Evolutionary conservation across 2,888 invertebrate species (phyloP).

Genomic region (Dorcus hopei): DNA sequence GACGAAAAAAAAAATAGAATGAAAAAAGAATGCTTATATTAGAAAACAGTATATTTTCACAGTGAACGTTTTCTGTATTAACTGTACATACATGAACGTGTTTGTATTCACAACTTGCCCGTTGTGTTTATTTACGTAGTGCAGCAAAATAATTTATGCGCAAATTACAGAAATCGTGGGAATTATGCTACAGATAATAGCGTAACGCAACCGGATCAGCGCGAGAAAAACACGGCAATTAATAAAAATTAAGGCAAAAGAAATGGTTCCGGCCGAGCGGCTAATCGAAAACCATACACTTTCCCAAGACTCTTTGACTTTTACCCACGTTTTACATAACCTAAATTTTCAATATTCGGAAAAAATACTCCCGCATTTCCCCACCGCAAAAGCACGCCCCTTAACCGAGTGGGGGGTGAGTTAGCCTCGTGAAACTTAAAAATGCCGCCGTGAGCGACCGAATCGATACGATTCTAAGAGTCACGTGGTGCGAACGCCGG

Average conservation of each 20-base stretch:
- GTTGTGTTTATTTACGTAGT: too few species aligned
- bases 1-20: too few species aligned
- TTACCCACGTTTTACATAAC: conserved; percentile 29
- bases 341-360: conserved; percentile 32
- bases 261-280: conserved; percentile 21
- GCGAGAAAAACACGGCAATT: too few species aligned
- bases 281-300: conserved; percentile 21
- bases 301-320: conserved; percentile 24
- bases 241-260: neutral
- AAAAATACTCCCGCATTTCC: conserved; percentile 24
- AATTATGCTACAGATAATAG: too few species aligned
- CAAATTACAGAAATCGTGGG: too few species aligned
- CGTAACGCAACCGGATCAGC: too few species aligned
- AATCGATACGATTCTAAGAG: conserved; percentile 66
- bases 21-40: too few species aligned
- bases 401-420: conserved; percentile 4
- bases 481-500: conserved; percentile 57
- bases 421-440: conserved; percentile 61
- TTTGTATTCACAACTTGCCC: too few species aligned
- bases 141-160: too few species aligned
- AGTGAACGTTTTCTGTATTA: too few species aligned
- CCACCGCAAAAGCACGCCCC: conserved; percentile 5
- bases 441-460: conserved; percentile 78
- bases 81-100: too few species aligned
- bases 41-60: too few species aligned